A percentile compares a stretch with the other conserved stretches of the same genome.
phyloP scores from a whole-genome alignment of 2,888 invertebrate genomes.

The Apantesis nais region DNA sequence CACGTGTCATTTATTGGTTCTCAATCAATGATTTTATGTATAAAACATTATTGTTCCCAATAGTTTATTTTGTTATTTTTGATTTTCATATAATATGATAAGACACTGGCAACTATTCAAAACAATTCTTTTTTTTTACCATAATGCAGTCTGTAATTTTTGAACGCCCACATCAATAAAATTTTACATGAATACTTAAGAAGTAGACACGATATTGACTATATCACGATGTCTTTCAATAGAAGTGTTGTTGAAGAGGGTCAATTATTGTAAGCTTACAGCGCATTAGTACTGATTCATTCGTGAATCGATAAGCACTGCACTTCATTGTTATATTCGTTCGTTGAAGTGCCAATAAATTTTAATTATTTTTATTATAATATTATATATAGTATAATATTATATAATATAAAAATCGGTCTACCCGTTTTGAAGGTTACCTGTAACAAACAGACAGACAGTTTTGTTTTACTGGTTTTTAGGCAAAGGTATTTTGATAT shows the following conservation, averaged over 20 bases:
- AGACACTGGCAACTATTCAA: neutral
- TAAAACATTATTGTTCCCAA: too few species aligned
- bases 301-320: conserved; percentile 2
- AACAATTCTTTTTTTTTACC: too few species aligned
- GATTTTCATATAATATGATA: too few species aligned
- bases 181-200: neutral
- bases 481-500: too few species aligned
- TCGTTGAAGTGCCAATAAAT: neutral
- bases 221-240: neutral
- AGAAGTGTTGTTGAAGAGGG: neutral
- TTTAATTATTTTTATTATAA: neutral
- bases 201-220: neutral
- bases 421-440: too few species aligned
- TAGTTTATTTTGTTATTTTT: too few species aligned
- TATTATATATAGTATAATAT: too few species aligned
- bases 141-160: neutral
- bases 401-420: too few species aligned
- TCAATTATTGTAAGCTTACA: neutral
- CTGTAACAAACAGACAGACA: too few species aligned
- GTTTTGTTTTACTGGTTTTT: too few species aligned
- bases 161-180: neutral
- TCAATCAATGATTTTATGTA: too few species aligned
- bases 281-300: neutral
- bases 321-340: neutral
- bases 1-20: too few species aligned